Percentiles rank a stretch among this genome's conserved stretches.
Conservation (phyloP, 2,113 vertebrate genomes). For the Pachycephala philippinensis region DNA sequence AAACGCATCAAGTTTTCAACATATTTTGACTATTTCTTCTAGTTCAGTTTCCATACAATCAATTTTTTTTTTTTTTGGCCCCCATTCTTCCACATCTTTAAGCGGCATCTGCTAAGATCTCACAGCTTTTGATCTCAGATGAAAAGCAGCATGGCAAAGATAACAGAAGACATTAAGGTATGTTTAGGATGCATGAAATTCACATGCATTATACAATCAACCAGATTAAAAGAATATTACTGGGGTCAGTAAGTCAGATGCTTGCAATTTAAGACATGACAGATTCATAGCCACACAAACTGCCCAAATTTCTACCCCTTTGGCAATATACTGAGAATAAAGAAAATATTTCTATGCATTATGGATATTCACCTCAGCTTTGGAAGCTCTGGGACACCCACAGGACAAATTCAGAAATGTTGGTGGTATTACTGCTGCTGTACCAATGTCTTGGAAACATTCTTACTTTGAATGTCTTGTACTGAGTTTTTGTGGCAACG, state of each 20-base stretch:
- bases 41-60: not conserved
- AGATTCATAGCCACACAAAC: not conserved
- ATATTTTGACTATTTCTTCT: not conserved
- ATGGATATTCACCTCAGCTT: not conserved
- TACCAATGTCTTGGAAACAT: not conserved
- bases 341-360: not conserved
- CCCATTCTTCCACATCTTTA: not conserved
- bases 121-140: not conserved
- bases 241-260: not conserved
- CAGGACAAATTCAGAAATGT: not conserved
- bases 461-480: not conserved
- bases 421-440: not conserved
- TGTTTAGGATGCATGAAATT: not conserved
- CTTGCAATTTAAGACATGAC: not conserved
- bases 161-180: not conserved
- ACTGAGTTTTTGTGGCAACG: accelerated
- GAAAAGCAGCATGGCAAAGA: not conserved
- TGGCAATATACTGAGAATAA: not conserved
- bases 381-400: not conserved
- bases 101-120: not conserved
- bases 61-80: not conserved
- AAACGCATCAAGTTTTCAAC: not conserved
- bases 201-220: not conserved
- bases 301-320: not conserved
- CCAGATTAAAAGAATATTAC: not conserved